Evolutionary conservation across 2,113 vertebrate genomes (phyloP).

Genomic region (Spheniscus mendiculus): DNA sequence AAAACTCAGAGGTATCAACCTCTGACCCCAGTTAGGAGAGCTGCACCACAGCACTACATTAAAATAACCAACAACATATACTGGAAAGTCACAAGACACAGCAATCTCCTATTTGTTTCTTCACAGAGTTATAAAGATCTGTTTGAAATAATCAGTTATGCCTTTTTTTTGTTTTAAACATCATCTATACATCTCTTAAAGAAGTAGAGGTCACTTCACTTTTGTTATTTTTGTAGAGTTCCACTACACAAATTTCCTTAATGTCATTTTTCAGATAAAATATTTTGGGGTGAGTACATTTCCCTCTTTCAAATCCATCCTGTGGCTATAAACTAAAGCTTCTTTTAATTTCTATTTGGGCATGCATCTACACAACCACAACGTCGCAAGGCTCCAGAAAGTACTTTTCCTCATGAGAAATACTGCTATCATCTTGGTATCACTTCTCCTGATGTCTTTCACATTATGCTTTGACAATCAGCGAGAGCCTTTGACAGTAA

Average conservation of each 20-base stretch:
- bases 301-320: not conserved
- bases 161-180: not conserved
- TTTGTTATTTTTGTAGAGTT: not conserved
- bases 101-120: not conserved
- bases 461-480: not conserved
- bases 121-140: not conserved
- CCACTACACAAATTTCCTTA: not conserved
- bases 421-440: not conserved
- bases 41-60: no score
- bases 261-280: not conserved
- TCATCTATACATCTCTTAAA: not conserved
- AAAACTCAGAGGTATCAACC: not conserved
- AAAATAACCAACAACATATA: accelerated
- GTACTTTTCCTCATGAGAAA: not conserved
- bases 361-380: not conserved
- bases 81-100: not conserved
- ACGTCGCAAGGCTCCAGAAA: no score
- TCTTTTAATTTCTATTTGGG: not conserved
- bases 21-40: not conserved
- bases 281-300: no score
- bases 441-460: not conserved
- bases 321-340: not conserved
- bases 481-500: not conserved
- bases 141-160: not conserved
- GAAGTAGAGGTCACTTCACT: not conserved